Percentiles rank a stretch among this genome's conserved stretches.
Evolutionary conservation across 1,140 invertebrate genomes (phyloP).

Genomic region (Gonatopus flavifemur): DNA sequence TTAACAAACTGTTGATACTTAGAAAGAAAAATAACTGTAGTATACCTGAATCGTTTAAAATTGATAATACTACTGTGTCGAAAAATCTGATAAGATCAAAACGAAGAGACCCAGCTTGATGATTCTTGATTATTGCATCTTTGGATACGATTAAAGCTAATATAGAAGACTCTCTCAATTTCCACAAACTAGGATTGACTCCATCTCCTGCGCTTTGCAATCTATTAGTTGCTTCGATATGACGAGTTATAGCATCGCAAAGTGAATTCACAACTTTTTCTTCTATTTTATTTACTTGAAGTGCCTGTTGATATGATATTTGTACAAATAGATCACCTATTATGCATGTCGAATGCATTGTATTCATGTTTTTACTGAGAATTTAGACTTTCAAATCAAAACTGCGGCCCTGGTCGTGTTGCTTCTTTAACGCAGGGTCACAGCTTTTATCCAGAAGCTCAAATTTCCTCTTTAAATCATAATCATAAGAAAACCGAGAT

Average conservation of each 20-base stretch:
- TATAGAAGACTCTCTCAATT: conserved; percentile 75
- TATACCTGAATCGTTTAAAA: conserved; percentile 53
- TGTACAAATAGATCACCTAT: conserved; percentile 2
- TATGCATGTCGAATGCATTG: too few species aligned
- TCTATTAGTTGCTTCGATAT: conserved; percentile 62
- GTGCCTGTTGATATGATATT: conserved; percentile 59
- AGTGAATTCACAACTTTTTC: conserved; percentile 64
- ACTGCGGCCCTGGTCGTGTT: too few species aligned
- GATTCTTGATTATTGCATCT: conserved; percentile 61
- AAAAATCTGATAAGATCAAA: conserved; percentile 73
- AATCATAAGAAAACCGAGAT: too few species aligned
- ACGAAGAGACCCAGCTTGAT: conserved; percentile 58
- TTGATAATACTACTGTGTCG: conserved; percentile 60
- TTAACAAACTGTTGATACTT: too few species aligned
- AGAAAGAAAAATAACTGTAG: conserved; percentile 1
- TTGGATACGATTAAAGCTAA: conserved; percentile 65
- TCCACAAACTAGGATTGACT: conserved; percentile 69
- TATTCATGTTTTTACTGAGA: too few species aligned
- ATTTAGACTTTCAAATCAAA: too few species aligned
- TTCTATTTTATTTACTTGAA: conserved; percentile 68
- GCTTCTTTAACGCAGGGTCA: too few species aligned
- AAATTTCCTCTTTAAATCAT: too few species aligned
- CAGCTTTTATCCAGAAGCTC: too few species aligned
- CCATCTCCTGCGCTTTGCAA: conserved; percentile 52
- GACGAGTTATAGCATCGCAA: conserved; percentile 66